phyloP scores from a whole-genome alignment of 35 echinoderm and acorn worm genomes.

The Heliocidaris erythrogramma region DNA sequence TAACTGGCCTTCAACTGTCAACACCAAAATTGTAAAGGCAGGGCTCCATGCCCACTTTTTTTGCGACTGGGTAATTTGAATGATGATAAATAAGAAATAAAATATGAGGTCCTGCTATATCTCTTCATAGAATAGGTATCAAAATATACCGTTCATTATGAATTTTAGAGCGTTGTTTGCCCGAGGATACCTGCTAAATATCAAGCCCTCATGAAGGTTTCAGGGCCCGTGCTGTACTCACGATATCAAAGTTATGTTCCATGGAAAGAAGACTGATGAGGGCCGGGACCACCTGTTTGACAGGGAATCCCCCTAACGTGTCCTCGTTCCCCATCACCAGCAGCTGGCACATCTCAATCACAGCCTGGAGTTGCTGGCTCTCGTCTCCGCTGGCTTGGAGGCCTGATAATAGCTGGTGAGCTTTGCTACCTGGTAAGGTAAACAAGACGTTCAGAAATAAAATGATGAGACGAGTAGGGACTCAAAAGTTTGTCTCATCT shows the following conservation, averaged over 20 bases:
- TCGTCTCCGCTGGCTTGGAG: slow-evolving; percentile 93
- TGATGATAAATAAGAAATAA: too few relatives aligned
- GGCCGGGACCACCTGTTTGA: slow-evolving; percentile 97
- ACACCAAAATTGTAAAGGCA: too few relatives aligned
- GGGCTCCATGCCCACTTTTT: too few relatives aligned
- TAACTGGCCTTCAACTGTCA: too few relatives aligned
- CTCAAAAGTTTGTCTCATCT: too few relatives aligned
- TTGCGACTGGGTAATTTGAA: too few relatives aligned
- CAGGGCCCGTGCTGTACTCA: slow-evolving; percentile 36
- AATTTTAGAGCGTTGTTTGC: too few relatives aligned
- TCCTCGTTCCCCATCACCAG: slow-evolving; percentile 99
- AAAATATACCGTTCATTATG: too few relatives aligned
- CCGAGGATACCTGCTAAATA: too few relatives aligned
- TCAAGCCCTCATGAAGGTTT: too few relatives aligned
- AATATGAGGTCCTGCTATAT: too few relatives aligned
- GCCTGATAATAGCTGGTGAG: slow-evolving; percentile 88
- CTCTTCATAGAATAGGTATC: too few relatives aligned
- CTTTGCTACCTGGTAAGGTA: slow-evolving; percentile 77
- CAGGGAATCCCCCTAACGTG: slow-evolving; percentile 94
- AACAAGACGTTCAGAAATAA: neutral
- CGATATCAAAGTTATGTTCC: slow-evolving; percentile 99
- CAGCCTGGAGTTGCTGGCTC: slow-evolving; percentile 95
- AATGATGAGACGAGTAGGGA: neutral
- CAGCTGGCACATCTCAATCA: slow-evolving; percentile 99
- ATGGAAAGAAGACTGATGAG: slow-evolving; percentile 86